phyloP scores from a whole-genome alignment of 2,113 vertebrate species.

The Seriola rivoliana region DNA sequence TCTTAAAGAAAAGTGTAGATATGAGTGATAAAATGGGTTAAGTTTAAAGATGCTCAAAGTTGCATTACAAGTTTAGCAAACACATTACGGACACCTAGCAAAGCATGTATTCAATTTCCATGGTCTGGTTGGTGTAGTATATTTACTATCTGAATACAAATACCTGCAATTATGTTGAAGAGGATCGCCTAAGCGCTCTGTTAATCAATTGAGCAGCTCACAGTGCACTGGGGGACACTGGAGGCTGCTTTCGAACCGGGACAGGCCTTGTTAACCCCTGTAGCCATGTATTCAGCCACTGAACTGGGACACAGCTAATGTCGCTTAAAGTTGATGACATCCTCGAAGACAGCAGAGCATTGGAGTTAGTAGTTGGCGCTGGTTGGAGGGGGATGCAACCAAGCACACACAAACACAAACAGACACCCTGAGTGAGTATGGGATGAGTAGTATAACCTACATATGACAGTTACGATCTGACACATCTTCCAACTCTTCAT shows the following conservation, averaged over 20 bases:
- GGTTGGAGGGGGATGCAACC: slow-evolving; percentile 15
- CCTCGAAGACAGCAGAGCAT: slow-evolving; percentile 4
- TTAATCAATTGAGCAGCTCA: background rate
- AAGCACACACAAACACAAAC: too few relatives aligned
- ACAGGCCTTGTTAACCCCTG: background rate
- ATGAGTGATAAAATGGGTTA: background rate
- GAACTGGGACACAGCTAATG: background rate
- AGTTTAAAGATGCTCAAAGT: background rate
- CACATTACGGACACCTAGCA: background rate
- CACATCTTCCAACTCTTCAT: background rate
- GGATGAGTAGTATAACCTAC: background rate
- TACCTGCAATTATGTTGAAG: background rate
- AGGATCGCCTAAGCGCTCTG: background rate
- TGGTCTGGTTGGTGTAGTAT: background rate
- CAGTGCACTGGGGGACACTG: background rate
- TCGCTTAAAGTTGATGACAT: slow-evolving; percentile 36
- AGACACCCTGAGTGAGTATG: background rate
- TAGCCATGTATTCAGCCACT: background rate
- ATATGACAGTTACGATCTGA: background rate
- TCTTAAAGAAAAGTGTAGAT: background rate
- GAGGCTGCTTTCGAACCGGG: background rate
- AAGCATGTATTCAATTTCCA: background rate
- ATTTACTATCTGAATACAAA: background rate
- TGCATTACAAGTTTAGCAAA: slow-evolving; percentile 5
- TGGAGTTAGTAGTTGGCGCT: background rate